Conservation (phyloP, 2,888 invertebrate species). For the Leucozona laternaria region DNA sequence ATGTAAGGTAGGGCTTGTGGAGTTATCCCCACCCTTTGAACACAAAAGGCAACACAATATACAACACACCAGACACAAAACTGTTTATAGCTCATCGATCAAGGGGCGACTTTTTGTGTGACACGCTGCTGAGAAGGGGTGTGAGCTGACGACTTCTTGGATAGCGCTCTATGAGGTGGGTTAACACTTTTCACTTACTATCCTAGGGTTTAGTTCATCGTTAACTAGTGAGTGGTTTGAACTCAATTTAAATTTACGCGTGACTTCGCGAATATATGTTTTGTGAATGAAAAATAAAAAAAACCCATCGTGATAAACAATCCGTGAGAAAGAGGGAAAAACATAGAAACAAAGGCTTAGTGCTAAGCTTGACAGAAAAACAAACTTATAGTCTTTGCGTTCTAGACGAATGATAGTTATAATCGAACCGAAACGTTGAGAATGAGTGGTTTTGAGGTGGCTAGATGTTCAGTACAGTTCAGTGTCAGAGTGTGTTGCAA, state of each 20-base stretch:
- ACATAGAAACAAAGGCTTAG: constrained; percentile 36
- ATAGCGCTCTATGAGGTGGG: constrained; percentile 48
- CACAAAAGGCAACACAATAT: not conserved
- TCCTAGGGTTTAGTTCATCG: constrained; percentile 80
- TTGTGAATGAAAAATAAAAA: constrained; percentile 9
- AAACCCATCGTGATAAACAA: constrained; percentile 27
- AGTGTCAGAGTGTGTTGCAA: constrained; percentile 53
- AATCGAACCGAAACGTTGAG: constrained; percentile 1
- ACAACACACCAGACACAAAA: constrained; percentile 37
- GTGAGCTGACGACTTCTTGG: constrained; percentile 5
- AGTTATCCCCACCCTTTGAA: constrained; percentile 66
- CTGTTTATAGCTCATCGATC: constrained; percentile 65
- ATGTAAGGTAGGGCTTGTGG: constrained; percentile 66
- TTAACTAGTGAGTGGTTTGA: constrained; percentile 81
- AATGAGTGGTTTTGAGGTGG: constrained; percentile 44
- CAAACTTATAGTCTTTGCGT: not conserved
- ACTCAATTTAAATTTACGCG: constrained; percentile 77
- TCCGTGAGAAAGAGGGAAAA: constrained; percentile 41
- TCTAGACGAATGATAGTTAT: constrained; percentile 2
- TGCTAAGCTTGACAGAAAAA: not conserved
- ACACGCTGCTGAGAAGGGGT: constrained; percentile 57
- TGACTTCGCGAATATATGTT: constrained; percentile 7
- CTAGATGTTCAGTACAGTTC: constrained; percentile 48
- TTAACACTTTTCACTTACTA: constrained; percentile 79
- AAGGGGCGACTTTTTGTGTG: constrained; percentile 64